A percentile compares a stretch with the other conserved stretches of the same genome.
These are phyloP conservation scores for Echinarachnius parma DNA, from an alignment of 53 echinoderm and acorn worm species.

Conservation along the genomic window DNA sequence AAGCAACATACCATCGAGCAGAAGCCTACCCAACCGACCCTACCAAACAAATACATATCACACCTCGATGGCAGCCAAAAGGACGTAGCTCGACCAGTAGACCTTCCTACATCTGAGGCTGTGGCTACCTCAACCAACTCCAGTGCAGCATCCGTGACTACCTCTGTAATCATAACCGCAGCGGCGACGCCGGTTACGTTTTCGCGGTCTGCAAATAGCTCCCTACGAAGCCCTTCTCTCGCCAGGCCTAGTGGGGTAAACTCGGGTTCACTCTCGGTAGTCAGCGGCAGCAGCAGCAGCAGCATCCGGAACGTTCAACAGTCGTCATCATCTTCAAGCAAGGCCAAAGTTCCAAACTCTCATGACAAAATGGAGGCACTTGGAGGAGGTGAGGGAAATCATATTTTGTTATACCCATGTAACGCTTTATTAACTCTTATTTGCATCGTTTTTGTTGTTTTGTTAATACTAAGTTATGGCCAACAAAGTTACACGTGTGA, in stretches of 20 bases:
- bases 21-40: neutral
- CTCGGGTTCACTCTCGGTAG: neutral
- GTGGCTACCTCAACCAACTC: no score
- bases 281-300: neutral
- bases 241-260: neutral
- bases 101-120: no score
- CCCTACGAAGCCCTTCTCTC: neutral
- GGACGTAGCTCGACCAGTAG: no score
- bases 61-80: neutral
- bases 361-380: slow-evolving; percentile 37
- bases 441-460: no score
- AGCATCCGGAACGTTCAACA: neutral
- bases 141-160: no score
- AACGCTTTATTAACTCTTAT: no score
- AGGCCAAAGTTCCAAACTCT: neutral
- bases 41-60: no score
- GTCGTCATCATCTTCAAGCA: no score
- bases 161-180: slow-evolving; percentile 6
- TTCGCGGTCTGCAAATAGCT: neutral
- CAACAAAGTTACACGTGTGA: no score
- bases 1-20: neutral
- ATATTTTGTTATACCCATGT: neutral
- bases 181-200: neutral
- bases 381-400: slow-evolving; percentile 13
- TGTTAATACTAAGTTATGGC: no score